phyloP scores from a whole-genome alignment of 2,113 vertebrate genomes.

The Microtus ochrogaster region DNA sequence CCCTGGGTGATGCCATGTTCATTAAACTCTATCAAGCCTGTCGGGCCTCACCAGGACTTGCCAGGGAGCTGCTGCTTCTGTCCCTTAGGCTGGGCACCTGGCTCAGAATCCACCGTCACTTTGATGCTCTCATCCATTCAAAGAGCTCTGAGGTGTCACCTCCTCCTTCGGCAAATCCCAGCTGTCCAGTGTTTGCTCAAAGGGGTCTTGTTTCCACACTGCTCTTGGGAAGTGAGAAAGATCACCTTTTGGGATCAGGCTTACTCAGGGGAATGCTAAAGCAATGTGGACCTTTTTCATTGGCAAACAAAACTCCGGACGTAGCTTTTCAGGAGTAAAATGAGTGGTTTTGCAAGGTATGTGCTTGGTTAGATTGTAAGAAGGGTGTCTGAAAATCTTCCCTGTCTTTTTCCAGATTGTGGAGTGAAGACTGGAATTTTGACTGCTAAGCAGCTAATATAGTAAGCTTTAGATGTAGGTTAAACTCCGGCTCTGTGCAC shows the following conservation, averaged over 20 bases:
- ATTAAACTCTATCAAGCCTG: neutral
- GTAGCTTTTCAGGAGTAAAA: neutral
- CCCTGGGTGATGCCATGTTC: neutral
- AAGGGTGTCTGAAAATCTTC: conserved; percentile 27
- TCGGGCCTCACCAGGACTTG: neutral
- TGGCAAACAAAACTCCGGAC: neutral
- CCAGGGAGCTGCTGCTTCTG: neutral
- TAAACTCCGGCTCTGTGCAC: neutral
- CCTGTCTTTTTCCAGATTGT: neutral
- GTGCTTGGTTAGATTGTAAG: neutral
- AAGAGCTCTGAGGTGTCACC: neutral
- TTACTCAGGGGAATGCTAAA: neutral
- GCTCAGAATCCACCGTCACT: neutral
- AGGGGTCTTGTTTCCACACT: neutral
- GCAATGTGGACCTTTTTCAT: conserved; percentile 4
- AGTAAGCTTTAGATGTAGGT: neutral
- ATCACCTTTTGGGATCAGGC: neutral
- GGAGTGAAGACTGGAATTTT: neutral
- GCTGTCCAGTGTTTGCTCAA: neutral
- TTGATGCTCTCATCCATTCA: neutral
- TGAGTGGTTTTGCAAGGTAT: neutral
- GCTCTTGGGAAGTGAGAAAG: neutral
- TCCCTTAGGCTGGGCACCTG: neutral
- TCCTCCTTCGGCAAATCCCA: neutral
- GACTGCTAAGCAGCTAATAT: conserved; percentile 1